Evolutionary conservation across 2,888 invertebrate species (phyloP).

Genomic region (Sinodicranocentrus sp.): DNA sequence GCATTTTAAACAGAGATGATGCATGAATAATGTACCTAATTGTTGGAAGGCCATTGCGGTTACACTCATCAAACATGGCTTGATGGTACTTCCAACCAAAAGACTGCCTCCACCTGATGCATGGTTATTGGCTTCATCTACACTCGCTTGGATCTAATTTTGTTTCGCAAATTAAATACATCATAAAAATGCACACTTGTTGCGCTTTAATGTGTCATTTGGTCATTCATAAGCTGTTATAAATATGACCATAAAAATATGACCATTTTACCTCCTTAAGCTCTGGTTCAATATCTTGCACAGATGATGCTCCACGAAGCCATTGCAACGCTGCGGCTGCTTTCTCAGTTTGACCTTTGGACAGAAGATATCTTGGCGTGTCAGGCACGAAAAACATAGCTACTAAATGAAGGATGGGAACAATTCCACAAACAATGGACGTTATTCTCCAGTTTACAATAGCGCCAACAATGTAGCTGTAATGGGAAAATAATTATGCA

Average conservation of each 20-base stretch:
- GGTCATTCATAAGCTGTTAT: too few relatives aligned
- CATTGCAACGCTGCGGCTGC: conserved; percentile 85
- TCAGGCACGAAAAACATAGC: conserved; percentile 91
- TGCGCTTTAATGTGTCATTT: too few relatives aligned
- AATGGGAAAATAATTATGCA: not conserved
- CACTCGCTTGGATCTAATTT: conserved; percentile 44
- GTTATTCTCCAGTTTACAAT: conserved; percentile 82
- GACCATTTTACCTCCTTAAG: conserved; percentile 83
- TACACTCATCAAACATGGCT: conserved; percentile 86
- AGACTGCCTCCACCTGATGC: conserved; percentile 24
- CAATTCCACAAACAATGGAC: conserved; percentile 83
- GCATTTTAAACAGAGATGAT: not conserved
- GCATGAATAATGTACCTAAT: conserved; percentile 79
- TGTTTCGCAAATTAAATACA: not conserved
- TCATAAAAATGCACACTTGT: conserved; percentile 5
- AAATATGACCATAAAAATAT: too few relatives aligned
- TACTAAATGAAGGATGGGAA: conserved; percentile 85
- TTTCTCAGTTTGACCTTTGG: conserved; percentile 80
- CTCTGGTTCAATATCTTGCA: conserved; percentile 83
- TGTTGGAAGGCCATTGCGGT: conserved; percentile 92
- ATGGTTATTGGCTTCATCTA: conserved; percentile 32
- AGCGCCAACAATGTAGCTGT: conserved; percentile 85
- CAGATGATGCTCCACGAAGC: conserved; percentile 85
- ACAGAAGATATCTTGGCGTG: conserved; percentile 84
- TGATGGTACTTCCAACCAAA: conserved; percentile 76